phyloP scores from a whole-genome alignment of 2,113 vertebrate species.

The Irena cyanogastra region DNA sequence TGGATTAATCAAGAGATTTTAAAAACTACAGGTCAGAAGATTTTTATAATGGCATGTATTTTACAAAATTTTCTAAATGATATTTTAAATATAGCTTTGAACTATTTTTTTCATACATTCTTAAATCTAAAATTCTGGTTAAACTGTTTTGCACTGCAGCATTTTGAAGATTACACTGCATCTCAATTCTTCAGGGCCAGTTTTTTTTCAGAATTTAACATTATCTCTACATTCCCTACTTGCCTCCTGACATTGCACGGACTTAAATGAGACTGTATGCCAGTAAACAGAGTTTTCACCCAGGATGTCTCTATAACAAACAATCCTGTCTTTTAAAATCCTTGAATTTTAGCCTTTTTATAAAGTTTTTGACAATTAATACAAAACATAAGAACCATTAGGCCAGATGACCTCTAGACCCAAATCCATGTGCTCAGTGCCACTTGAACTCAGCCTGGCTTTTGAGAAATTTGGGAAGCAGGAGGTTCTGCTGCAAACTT shows the following conservation, averaged over 20 bases:
- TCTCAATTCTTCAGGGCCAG: not conserved
- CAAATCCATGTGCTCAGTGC: not conserved
- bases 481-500: not conserved
- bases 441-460: not conserved
- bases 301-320: not conserved
- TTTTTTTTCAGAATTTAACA: not conserved
- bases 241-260: fast-evolving
- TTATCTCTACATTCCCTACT: not conserved
- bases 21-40: not conserved
- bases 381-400: not conserved
- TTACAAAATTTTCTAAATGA: not conserved
- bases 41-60: not conserved
- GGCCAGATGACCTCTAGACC: not conserved
- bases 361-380: not conserved
- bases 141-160: not conserved
- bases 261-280: not conserved
- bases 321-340: not conserved
- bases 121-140: not conserved
- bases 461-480: not conserved
- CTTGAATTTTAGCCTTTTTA: not conserved
- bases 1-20: not conserved
- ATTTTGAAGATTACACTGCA: not conserved
- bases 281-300: not conserved
- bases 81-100: not conserved
- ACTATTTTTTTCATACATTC: not conserved